Base-by-base conservation (phyloP, 2,888 invertebrate genomes). In the Cantharis rufa region DNA sequence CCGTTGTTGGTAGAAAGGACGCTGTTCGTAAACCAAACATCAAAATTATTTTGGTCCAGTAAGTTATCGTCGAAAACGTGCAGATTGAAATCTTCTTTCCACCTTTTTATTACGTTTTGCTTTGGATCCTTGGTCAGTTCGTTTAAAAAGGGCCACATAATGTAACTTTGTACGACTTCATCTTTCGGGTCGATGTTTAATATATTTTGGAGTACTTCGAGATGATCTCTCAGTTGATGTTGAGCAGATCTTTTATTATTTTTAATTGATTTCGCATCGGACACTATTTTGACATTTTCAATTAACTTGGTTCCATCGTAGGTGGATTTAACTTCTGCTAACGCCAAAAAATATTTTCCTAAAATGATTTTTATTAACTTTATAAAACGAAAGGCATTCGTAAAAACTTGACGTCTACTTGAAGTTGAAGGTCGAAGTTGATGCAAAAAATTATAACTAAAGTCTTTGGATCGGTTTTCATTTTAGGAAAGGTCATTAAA, bases 171-270 rank as follows among this genome's bases (percentile, higher is more conserved):
- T 1, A 86, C 81, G 3, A 79, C 24, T 28, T 82, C 80, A 10
- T 82, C 80, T 5, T 75, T 75, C 1, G 82, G 77, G 10, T 80
- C 75, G 10, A 74, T 61, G 1, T 80, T 78, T 16, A 85, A 71
- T 18, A 81, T 66, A n/a, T 78, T 79, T 66, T 84, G 79, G n/a
- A 87, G 76, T 21, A 87, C 83, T 75, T 87, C 87, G 70, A 85
- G 70, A 76, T 87, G 87, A 76, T 87, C 87, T 15, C 87, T 78
- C 9, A 87, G 82, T 76, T 87, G 87, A 78, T 87, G 87, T 69
- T 86, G 86, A 0, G 87, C 87, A 2, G 86, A 86, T 32, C 87
- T 79, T 78, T 87, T 87, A 81, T 86, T 87, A 78, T 87, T 87
- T 80, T 87, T 87, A 63, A 87, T 85, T 13, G 84, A 82, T 78